Conservation (phyloP, 2,888 invertebrate genomes). For the Zhuqinia jingwanae region DNA sequence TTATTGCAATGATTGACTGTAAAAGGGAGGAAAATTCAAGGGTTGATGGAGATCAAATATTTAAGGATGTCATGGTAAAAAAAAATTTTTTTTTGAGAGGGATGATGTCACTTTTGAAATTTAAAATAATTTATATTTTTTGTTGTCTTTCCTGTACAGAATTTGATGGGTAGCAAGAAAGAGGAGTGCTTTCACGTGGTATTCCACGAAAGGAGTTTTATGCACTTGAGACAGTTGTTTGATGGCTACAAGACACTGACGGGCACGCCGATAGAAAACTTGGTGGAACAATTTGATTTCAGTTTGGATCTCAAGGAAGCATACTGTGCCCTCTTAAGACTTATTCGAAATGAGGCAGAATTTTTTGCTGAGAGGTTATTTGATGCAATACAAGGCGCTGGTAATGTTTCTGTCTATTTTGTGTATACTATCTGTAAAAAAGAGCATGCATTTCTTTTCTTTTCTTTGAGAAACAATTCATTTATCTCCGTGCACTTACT, state of each 20-base stretch:
- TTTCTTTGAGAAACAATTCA: too few relatives aligned
- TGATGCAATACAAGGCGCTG: constrained; percentile 80
- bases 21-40: constrained; percentile 82
- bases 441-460: too few relatives aligned
- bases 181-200: constrained; percentile 7
- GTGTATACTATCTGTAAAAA: too few relatives aligned
- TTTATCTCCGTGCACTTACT: too few relatives aligned
- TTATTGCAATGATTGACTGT: constrained; percentile 81
- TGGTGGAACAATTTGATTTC: background rate
- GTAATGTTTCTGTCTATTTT: too few relatives aligned
- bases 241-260: background rate
- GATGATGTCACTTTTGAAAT: too few relatives aligned
- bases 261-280: background rate
- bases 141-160: too few relatives aligned
- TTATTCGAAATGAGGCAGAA: constrained; percentile 80
- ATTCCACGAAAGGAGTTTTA: background rate
- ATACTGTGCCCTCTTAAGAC: constrained; percentile 70
- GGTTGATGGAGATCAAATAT: constrained; percentile 82
- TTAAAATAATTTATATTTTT: background rate
- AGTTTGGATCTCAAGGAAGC: constrained; percentile 1
- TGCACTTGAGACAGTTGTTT: background rate
- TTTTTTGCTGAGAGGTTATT: constrained; percentile 81
- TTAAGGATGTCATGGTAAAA: constrained; percentile 81
- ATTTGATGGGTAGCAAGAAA: constrained; percentile 19
- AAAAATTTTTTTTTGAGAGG: too few relatives aligned